Evolutionary conservation across 2,797 vertebrate genomes (phyloP).

Genomic region (Chaetodon trifasciatus): DNA sequence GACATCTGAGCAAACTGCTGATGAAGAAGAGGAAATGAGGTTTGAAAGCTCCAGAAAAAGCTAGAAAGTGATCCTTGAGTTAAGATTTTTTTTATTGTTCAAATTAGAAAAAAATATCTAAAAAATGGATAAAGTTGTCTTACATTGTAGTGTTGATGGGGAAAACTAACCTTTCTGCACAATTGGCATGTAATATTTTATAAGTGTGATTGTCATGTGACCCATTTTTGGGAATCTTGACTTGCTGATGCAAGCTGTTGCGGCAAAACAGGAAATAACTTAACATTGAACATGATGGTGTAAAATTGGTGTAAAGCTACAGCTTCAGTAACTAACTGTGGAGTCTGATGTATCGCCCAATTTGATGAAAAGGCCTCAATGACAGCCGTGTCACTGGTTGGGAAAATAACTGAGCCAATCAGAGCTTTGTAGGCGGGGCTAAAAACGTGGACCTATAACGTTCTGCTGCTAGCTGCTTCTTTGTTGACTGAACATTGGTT

Average conservation of each 20-base stretch:
- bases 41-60: not conserved
- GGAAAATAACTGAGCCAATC: not conserved
- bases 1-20: not conserved
- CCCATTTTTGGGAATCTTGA: not conserved
- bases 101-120: not conserved
- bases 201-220: not conserved
- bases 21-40: not conserved
- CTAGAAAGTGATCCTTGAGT: not conserved
- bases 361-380: not conserved
- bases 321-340: not conserved
- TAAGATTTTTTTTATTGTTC: too few species aligned
- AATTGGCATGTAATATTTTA: not conserved
- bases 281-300: not conserved
- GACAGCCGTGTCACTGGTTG: not conserved
- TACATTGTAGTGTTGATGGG: not conserved
- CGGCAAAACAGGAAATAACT: not conserved
- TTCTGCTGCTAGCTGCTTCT: not conserved
- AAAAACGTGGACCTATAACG: not conserved
- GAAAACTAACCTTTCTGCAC: not conserved
- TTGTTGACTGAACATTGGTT: not conserved
- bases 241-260: too few species aligned
- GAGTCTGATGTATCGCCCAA: not conserved
- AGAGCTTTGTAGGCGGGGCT: too few species aligned
- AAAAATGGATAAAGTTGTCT: not conserved
- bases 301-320: not conserved